These are phyloP conservation scores for Agrotis puta DNA, from an alignment of 2,888 invertebrate genomes.

Conservation along the genomic window DNA sequence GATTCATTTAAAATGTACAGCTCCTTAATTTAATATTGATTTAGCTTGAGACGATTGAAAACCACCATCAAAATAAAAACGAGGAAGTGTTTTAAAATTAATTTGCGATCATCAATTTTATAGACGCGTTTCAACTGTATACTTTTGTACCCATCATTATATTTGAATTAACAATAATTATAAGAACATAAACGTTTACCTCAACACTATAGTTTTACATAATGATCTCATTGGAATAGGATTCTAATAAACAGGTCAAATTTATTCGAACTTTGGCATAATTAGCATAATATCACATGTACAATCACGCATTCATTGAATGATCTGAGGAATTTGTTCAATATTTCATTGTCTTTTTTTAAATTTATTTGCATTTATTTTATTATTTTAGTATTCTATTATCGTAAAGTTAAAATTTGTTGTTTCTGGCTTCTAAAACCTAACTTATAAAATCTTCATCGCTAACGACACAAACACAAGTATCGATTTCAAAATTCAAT, in stretches of 20 bases:
- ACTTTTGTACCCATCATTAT: conserved; percentile 22
- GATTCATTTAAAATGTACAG: not conserved
- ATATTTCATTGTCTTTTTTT: conserved; percentile 20
- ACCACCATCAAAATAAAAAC: no score
- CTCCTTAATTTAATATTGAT: not conserved
- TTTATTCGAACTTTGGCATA: conserved; percentile 47
- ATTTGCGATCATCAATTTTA: conserved; percentile 7
- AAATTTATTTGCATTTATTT: conserved; percentile 24
- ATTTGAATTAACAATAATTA: conserved; percentile 27
- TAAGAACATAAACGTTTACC: conserved; percentile 9
- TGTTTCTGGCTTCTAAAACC: not conserved
- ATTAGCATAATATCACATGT: conserved; percentile 48
- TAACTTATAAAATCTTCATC: conserved; percentile 11
- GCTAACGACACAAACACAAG: conserved; percentile 19
- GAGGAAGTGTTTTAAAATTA: conserved; percentile 9
- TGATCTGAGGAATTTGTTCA: conserved; percentile 37
- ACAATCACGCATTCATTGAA: conserved; percentile 36
- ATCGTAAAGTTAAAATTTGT: no score
- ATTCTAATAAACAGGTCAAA: conserved; percentile 40
- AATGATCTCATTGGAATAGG: conserved; percentile 59
- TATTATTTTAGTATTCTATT: not conserved
- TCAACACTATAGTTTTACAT: conserved; percentile 31
- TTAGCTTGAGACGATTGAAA: not conserved
- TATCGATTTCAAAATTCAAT: conserved; percentile 53
- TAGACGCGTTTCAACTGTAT: conserved; percentile 1